These are phyloP conservation scores for Hemiscyllium ocellatum DNA, from an alignment of 2,113 vertebrate genomes.

Conservation along the genomic window DNA sequence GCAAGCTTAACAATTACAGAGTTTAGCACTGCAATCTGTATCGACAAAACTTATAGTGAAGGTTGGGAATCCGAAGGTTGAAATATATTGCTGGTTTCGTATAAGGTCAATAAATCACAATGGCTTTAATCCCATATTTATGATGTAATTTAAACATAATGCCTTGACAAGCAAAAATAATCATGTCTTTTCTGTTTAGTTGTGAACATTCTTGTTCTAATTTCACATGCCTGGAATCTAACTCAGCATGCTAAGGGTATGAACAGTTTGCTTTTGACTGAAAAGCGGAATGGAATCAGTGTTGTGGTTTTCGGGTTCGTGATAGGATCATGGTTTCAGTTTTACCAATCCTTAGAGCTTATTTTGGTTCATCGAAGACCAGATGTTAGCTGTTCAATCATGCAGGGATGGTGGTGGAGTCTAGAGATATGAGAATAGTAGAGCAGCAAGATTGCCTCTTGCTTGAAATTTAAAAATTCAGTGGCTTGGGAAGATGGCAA, in stretches of 20 bases:
- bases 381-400: neutral
- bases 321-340: neutral
- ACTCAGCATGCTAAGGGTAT: conserved; percentile 42
- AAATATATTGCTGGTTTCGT: neutral
- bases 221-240: neutral
- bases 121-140: neutral
- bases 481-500: neutral
- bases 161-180: neutral
- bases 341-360: neutral
- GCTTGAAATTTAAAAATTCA: neutral
- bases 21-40: neutral
- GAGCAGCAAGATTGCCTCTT: neutral
- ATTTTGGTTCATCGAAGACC: neutral
- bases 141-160: neutral
- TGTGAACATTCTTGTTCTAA: neutral
- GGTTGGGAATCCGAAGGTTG: neutral
- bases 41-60: neutral
- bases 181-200: neutral
- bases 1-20: neutral
- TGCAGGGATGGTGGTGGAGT: neutral
- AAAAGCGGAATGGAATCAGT: neutral
- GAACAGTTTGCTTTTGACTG: conserved; percentile 44
- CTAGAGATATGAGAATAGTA: neutral
- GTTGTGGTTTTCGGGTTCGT: neutral
- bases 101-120: neutral